Base-by-base conservation (phyloP, 2,797 vertebrate species). In the Eutrigla gurnardus region DNA sequence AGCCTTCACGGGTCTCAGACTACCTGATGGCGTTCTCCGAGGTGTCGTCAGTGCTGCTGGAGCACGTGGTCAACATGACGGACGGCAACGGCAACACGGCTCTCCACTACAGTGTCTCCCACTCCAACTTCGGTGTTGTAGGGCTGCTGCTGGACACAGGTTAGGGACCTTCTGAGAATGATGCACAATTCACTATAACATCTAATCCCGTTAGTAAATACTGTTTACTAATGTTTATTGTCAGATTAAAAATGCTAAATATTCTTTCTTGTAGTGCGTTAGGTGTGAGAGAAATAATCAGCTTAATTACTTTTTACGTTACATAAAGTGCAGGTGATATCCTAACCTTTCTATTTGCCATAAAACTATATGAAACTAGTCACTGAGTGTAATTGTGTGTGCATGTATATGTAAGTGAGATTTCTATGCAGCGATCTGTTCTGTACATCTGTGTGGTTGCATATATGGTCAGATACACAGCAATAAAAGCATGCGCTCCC, bases 101-200 rank as follows among this genome's bases (percentile, higher is more conserved):
- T 35, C 93, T 99, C 35, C 98, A 99, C 93, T 99, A 99, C 94
- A 99, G 97, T 0, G 96, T 99, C 65, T 99, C 98, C 2, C 97
- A 99, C 88, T 98, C 97, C 88, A 99, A 99, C 92, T 96, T 99
- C 53, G 83, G 91, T 6, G 96, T 99, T 0, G 96, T 98, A 45
- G 93, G 65, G 57, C 91, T 98, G 82, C 93, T 99, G 75, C 93
- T 99, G 70, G 96, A 97, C 88, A 98, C 97, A 0, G 97, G 98
- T 98, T 50, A 88, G 93, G 25, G 25, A 17, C 13, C 15, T 4
- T 37, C n/a, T 45, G n/a, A 25, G 5, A 71, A 39, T 25, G 3
- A 73, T 15, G 17, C 13, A 17, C 33, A 43, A 4, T 15, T 8
- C 45, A 63, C 13, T 10, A 3, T 4, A 17, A 18, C 36, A 5